Conservation (phyloP, 2,113 vertebrate genomes). For the Pedionomus torquatus region DNA sequence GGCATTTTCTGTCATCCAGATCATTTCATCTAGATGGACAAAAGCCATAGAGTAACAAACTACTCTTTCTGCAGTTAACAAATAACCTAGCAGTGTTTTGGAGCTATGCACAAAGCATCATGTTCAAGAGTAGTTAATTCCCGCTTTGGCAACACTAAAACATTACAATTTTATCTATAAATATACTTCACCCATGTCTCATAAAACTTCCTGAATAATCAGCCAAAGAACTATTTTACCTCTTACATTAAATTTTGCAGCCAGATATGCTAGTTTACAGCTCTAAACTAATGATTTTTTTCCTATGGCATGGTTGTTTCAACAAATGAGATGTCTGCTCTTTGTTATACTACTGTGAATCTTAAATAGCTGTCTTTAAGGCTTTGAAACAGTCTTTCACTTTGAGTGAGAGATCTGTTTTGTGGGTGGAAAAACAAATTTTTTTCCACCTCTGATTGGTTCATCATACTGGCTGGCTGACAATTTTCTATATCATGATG, state of each 20-base stretch:
- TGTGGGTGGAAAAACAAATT: not conserved
- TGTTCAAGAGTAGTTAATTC: not conserved
- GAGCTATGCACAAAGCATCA: not conserved
- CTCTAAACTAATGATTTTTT: not conserved
- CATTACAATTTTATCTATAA: not conserved
- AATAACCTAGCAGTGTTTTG: not conserved
- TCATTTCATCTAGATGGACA: not conserved
- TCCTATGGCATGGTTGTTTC: not conserved
- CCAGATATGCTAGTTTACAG: not conserved
- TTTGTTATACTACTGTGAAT: not conserved
- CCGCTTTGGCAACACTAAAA: not conserved
- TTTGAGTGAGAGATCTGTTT: not conserved
- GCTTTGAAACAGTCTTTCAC: not conserved
- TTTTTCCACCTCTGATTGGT: not conserved
- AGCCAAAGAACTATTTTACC: not conserved
- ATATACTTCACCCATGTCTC: accelerated
- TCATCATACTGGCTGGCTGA: not conserved
- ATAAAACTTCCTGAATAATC: not conserved
- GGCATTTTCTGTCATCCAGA: not conserved
- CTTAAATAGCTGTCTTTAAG: not conserved
- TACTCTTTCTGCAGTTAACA: not conserved
- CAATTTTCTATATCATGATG: accelerated
- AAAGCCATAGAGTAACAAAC: not conserved
- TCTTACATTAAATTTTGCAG: not conserved
- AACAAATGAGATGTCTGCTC: not conserved